Evolutionary conservation across 2,113 vertebrate genomes (phyloP).

Genomic region (Myrmecophaga tridactyla): DNA sequence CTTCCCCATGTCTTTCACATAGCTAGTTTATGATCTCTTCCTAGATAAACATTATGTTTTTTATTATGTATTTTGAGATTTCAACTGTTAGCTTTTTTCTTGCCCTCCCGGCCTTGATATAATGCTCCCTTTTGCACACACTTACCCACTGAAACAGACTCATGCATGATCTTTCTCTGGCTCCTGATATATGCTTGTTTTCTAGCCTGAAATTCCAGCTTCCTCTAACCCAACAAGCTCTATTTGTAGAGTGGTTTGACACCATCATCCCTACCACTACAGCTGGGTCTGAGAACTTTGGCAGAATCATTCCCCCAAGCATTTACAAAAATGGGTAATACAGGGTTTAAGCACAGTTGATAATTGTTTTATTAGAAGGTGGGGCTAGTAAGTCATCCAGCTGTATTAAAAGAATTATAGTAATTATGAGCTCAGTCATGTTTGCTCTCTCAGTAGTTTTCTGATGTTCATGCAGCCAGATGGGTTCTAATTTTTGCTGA

Average conservation of each 20-base stretch:
- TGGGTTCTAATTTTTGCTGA: neutral
- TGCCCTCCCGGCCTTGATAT: neutral
- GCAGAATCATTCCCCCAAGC: neutral
- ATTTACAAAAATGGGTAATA: neutral
- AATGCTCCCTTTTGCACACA: neutral
- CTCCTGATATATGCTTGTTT: neutral
- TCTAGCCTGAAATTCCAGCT: neutral
- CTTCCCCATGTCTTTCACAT: neutral
- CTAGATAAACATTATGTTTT: neutral
- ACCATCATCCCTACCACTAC: neutral
- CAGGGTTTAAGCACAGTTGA: neutral
- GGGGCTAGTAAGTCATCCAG: neutral
- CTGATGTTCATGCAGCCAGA: neutral
- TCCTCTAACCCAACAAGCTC: neutral
- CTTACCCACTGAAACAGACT: neutral
- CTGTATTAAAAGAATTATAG: constrained; percentile 8
- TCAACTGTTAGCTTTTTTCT: neutral
- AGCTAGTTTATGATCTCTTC: neutral
- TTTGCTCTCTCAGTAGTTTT: neutral
- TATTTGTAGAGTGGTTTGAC: neutral
- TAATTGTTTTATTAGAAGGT: neutral
- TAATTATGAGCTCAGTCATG: constrained; percentile 3
- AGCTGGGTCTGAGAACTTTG: neutral
- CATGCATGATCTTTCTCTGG: neutral
- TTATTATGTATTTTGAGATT: neutral